phyloP scores from a whole-genome alignment of 2,113 vertebrate genomes.

The Macaca mulatta region DNA sequence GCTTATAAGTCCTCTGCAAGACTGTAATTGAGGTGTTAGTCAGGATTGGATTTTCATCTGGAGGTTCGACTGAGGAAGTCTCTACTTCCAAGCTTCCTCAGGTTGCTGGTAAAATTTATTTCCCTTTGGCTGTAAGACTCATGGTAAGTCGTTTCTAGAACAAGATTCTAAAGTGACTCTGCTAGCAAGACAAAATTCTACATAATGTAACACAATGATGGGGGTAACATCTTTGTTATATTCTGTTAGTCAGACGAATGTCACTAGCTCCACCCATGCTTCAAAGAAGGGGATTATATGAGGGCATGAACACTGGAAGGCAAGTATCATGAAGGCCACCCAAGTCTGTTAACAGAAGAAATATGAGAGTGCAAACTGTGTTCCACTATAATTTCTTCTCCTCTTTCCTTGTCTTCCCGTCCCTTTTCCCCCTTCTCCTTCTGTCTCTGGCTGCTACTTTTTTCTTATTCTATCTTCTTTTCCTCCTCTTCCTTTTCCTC shows the following conservation, averaged over 20 bases:
- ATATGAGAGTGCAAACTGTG: not conserved
- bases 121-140: not conserved
- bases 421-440: not conserved
- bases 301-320: not conserved
- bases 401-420: not conserved
- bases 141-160: not conserved
- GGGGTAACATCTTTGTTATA: not conserved
- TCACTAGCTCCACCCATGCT: not conserved
- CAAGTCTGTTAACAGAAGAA: not conserved
- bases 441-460: not conserved
- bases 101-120: not conserved
- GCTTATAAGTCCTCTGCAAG: not conserved
- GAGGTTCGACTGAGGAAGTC: not conserved
- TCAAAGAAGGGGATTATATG: not conserved
- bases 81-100: not conserved
- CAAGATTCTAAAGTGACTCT: not conserved
- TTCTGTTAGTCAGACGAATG: slow-evolving; percentile 2
- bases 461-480: not conserved
- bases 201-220: not conserved
- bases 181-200: not conserved
- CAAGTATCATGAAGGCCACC: not conserved
- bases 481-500: not conserved
- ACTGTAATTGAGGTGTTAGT: not conserved
- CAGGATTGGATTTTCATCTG: not conserved
- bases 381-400: not conserved